Base-by-base conservation (phyloP, 2,797 vertebrate genomes). In the Botia almorhae region DNA sequence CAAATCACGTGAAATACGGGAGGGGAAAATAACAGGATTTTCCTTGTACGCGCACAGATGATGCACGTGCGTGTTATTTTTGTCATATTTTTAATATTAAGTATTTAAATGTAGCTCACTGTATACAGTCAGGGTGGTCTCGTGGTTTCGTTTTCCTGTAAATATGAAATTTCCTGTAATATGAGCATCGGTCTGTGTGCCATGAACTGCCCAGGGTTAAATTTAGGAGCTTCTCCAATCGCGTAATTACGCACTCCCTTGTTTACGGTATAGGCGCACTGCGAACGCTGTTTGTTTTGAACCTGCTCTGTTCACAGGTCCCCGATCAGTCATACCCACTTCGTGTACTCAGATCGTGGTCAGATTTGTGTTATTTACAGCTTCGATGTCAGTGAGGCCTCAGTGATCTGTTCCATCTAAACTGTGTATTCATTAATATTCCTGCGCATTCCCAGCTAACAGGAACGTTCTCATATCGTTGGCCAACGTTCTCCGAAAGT, bases 291-390 rank as follows among this genome's bases (percentile, higher is more conserved):
- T 10, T 14, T 29, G 29, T 51, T 51, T 51, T 53, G n/a, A 12
- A 21, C 11, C 23, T 4, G 53, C 2, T 26, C 10, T 23, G 50
- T 29, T 39, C 60, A 21, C 23, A 56, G 13, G 14, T 12, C 11
- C 13, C 13, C 11, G n/a, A 16, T 1, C 50, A 8, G 19, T 63
- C 21, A 39, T 67, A 29, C n/a, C n/a, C 33, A 55, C 39, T 58
- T 46, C 14, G 16, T 58, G 36, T 58, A 36, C 51, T 33, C 11
- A 43, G 13, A 67, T 50, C 26, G 61, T 36, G n/a, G 11, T 16
- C 7, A 50, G 23, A 51, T 43, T 74, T 39, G 67, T 68, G 74
- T 77, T 74, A 72, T 69, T 48, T 29, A 69, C 19, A 21, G 55
- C 39, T 68, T 69, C 55, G 33, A 67, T 67, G 33, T 21, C 17